Conservation (phyloP, 2,797 vertebrate species). For the Galago senegalensis region DNA sequence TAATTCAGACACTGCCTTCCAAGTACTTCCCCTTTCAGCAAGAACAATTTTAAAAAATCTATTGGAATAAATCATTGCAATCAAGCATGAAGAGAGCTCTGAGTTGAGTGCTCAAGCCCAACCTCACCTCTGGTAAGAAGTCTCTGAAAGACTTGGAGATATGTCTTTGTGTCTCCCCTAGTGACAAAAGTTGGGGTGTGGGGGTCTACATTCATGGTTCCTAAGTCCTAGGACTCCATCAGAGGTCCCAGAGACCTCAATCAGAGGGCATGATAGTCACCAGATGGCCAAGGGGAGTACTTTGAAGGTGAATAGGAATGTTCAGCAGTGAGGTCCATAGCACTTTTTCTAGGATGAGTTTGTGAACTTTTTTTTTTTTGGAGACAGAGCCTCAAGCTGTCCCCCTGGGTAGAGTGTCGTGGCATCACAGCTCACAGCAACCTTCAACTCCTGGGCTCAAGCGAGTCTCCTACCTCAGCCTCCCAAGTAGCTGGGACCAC, state of each 20-base stretch:
- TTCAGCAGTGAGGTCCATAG: too few relatives aligned
- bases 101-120: background rate
- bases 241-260: background rate
- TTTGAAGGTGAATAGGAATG: too few relatives aligned
- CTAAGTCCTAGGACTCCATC: background rate
- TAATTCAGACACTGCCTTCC: background rate
- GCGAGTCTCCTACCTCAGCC: too few relatives aligned
- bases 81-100: background rate
- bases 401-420: too few relatives aligned
- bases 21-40: background rate
- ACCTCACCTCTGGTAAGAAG: background rate
- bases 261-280: too few relatives aligned
- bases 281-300: too few relatives aligned
- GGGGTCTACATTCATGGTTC: background rate
- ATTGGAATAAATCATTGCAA: background rate
- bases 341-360: too few relatives aligned
- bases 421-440: too few relatives aligned
- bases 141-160: background rate
- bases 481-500: too few relatives aligned
- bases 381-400: too few relatives aligned
- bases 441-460: too few relatives aligned
- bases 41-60: background rate
- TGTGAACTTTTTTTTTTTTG: too few relatives aligned
- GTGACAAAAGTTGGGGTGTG: background rate
- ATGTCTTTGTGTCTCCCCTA: accelerated